These are phyloP conservation scores for Lacerta bilineata DNA, from an alignment of 2,797 vertebrate species.

Conservation along the genomic window DNA sequence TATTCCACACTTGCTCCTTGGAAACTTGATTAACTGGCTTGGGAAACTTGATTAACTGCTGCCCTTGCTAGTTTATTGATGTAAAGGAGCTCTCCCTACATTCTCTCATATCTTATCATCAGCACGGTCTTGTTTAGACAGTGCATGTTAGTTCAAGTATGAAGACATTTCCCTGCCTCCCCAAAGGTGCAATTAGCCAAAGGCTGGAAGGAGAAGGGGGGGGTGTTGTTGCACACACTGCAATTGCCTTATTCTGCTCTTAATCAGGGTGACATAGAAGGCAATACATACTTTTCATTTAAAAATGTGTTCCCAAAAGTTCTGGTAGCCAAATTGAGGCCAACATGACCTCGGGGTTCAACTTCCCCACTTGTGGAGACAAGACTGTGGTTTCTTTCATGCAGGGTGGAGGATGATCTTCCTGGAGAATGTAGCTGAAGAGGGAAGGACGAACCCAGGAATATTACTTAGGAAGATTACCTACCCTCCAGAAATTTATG, in stretches of 20 bases:
- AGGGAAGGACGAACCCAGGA: no score
- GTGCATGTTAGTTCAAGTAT: constrained; percentile 35
- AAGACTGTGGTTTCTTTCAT: no score
- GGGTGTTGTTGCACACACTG: neutral
- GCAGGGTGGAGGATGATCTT: no score
- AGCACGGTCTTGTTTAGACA: constrained; percentile 36
- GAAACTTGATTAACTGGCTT: constrained; percentile 35
- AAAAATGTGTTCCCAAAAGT: neutral
- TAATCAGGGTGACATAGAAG: neutral
- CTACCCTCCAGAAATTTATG: no score
- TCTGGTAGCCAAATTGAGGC: neutral
- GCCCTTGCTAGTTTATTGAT: constrained; percentile 35
- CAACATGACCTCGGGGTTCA: no score
- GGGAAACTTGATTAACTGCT: constrained; percentile 40
- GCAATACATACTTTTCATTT: neutral
- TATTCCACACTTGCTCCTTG: neutral
- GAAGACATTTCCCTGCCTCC: constrained; percentile 11
- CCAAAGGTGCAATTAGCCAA: constrained; percentile 14
- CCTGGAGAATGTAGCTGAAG: no score
- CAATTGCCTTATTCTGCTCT: neutral
- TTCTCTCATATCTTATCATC: constrained; percentile 41
- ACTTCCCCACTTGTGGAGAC: neutral
- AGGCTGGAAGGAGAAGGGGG: neutral
- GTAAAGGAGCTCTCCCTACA: constrained; percentile 39
- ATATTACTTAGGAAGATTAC: no score